phyloP scores from a whole-genome alignment of 2,113 vertebrate genomes.

The Brevimyrus niger region DNA sequence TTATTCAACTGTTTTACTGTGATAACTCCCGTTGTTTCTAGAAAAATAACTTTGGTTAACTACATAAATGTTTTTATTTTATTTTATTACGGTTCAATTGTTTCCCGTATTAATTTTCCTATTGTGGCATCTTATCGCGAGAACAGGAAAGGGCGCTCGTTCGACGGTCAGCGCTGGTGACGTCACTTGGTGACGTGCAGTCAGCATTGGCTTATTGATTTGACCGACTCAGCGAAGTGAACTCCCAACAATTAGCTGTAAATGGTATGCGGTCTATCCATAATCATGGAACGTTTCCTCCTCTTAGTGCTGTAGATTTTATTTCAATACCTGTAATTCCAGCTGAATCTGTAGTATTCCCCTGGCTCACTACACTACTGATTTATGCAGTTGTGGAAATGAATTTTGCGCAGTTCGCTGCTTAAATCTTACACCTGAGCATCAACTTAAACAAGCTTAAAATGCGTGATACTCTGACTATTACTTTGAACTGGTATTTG shows the following conservation, averaged over 20 bases:
- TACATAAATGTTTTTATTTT: background rate
- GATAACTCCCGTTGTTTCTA: background rate
- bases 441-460: background rate
- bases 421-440: background rate
- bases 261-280: background rate
- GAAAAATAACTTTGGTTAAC: background rate
- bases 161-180: background rate
- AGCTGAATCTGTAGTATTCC: background rate
- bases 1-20: background rate
- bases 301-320: background rate
- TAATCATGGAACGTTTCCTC: background rate
- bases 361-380: background rate
- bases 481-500: background rate
- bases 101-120: constrained; percentile 4
- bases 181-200: background rate
- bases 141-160: background rate
- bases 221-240: background rate
- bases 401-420: background rate
- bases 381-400: background rate
- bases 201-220: background rate
- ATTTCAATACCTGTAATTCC: background rate
- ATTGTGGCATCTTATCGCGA: constrained; percentile 15
- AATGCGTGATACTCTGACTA: too few species aligned
- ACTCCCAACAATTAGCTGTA: background rate
- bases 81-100: background rate